Evolutionary conservation across 2,888 invertebrate species (phyloP).

Genomic region (Osedax fenrisi): DNA sequence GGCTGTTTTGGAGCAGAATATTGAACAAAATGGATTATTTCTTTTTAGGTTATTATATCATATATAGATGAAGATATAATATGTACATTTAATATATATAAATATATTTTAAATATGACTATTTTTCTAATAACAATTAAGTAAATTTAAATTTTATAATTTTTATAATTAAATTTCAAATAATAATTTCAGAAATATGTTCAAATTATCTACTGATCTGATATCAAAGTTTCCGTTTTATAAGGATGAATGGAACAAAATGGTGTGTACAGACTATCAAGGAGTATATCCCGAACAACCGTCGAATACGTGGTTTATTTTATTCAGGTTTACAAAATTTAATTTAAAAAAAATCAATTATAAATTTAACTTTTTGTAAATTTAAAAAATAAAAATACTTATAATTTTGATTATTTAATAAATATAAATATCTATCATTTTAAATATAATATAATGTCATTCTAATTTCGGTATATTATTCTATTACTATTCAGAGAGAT

Average conservation of each 20-base stretch:
- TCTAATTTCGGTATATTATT: no score
- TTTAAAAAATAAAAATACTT: no score
- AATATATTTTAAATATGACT: no score
- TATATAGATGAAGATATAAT: no score
- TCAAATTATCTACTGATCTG: conserved; percentile 44
- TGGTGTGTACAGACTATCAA: conserved; percentile 48
- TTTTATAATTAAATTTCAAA: not conserved
- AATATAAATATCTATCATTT: no score
- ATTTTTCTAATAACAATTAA: no score
- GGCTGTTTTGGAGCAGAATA: conserved; percentile 43
- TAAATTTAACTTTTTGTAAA: no score
- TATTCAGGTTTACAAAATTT: conserved; percentile 42
- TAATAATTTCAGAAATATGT: conserved; percentile 41
- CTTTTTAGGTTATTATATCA: conserved; percentile 44
- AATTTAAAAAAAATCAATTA: no score
- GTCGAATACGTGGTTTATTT: conserved; percentile 49
- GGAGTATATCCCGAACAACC: conserved; percentile 48
- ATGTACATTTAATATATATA: no score
- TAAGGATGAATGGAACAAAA: conserved; percentile 50
- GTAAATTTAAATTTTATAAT: not conserved
- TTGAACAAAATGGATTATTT: conserved; percentile 44
- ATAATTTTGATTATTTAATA: no score
- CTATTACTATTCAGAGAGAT: conserved; percentile 46
- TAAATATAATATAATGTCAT: no score
- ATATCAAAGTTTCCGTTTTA: conserved; percentile 48